A percentile compares a stretch with the other conserved stretches of the same genome.
Conservation (phyloP, 2,797 vertebrate species). For the Oreochromis grahami region DNA sequence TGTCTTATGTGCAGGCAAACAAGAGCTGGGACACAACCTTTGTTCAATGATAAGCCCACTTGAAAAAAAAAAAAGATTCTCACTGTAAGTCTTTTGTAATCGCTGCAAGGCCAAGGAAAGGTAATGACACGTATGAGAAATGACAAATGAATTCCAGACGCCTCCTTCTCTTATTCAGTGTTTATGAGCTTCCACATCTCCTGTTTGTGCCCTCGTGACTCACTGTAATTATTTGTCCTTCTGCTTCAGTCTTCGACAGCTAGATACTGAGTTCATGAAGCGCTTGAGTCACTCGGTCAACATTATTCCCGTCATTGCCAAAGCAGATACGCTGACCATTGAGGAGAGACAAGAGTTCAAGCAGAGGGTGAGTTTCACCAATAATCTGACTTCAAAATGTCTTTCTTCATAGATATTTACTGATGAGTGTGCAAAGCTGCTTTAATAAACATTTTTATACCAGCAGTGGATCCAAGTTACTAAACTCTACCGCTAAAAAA, state of each 20-base stretch:
- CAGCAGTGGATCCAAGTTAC: background rate
- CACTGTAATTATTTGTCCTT: background rate
- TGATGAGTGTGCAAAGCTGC: background rate
- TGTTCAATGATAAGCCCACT: constrained; percentile 13
- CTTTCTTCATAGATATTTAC: background rate
- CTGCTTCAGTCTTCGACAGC: constrained; percentile 77
- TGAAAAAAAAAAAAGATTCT: background rate
- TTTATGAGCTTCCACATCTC: background rate
- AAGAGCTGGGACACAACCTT: constrained; percentile 12
- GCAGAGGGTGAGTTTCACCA: constrained; percentile 70
- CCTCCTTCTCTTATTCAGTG: background rate
- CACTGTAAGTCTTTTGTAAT: constrained; percentile 5
- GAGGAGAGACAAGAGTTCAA: constrained; percentile 85
- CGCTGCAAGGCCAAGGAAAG: background rate
- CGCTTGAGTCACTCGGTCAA: constrained; percentile 95
- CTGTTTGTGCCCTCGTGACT: background rate
- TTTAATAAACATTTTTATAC: background rate
- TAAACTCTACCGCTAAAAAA: background rate
- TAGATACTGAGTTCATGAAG: constrained; percentile 97
- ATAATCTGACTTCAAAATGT: background rate
- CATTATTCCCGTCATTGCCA: constrained; percentile 95
- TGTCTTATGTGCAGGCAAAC: constrained; percentile 21
- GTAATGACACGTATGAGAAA: background rate
- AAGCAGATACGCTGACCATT: constrained; percentile 93
- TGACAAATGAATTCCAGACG: background rate